These are phyloP conservation scores for Campoletis sonorensis DNA, from an alignment of 1,140 invertebrate genomes.

Conservation along the genomic window DNA sequence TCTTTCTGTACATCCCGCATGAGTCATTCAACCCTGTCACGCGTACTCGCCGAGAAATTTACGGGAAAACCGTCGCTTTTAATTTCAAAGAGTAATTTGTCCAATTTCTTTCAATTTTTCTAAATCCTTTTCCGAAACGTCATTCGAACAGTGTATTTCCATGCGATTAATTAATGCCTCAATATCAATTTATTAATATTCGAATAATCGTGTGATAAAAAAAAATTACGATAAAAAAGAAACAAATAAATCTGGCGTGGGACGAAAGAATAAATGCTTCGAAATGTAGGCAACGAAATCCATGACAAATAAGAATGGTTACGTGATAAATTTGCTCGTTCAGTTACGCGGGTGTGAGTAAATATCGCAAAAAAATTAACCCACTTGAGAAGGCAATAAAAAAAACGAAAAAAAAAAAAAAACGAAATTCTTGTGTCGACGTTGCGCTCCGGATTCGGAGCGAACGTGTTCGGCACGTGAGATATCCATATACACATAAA, in stretches of 20 bases:
- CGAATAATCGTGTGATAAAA: no score
- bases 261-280: not conserved
- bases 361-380: conserved; percentile 10
- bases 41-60: not conserved
- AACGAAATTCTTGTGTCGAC: not conserved
- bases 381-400: conserved; percentile 5
- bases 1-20: conserved; percentile 15
- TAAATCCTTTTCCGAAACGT: not conserved
- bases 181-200: no score
- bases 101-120: not conserved
- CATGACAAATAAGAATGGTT: not conserved
- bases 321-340: not conserved
- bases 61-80: not conserved
- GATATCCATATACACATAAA: not conserved
- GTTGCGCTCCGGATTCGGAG: not conserved
- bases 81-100: conserved; percentile 1
- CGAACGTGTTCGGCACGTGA: conserved; percentile 13
- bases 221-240: not conserved
- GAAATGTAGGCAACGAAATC: not conserved
- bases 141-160: not conserved
- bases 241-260: not conserved
- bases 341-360: not conserved
- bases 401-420: no score
- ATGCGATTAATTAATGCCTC: no score
- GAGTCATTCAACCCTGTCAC: conserved; percentile 35